phyloP scores from a whole-genome alignment of 1,140 invertebrate genomes.

The honey bee (Apis mellifera) region DNA sequence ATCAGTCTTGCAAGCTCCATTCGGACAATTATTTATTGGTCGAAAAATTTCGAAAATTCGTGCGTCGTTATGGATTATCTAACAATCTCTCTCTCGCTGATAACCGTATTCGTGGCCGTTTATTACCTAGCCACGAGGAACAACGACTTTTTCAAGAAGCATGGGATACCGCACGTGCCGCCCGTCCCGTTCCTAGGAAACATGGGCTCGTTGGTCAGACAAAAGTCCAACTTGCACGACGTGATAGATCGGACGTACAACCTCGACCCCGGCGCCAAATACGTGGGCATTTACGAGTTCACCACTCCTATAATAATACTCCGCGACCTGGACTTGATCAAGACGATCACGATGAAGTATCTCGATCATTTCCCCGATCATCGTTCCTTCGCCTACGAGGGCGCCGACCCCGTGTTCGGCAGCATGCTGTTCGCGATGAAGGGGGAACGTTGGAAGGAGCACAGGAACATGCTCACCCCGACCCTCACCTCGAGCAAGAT shows the following conservation, averaged over 20 bases:
- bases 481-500: conserved; percentile 74
- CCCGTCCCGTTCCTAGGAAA: conserved; percentile 62
- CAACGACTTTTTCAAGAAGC: conserved; percentile 11
- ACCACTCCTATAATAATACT: conserved; percentile 70
- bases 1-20: no score
- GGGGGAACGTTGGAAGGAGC: conserved; percentile 70
- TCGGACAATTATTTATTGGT: no score
- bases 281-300: conserved; percentile 66
- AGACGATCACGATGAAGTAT: conserved; percentile 68
- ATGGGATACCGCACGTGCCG: conserved; percentile 14
- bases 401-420: conserved; percentile 66
- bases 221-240: background rate
- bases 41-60: no score
- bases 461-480: conserved; percentile 68
- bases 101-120: no score
- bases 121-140: no score
- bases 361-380: conserved; percentile 75
- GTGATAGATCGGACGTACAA: conserved; percentile 9
- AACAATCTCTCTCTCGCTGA: no score
- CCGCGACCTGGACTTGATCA: conserved; percentile 74
- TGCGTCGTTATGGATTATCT: no score
- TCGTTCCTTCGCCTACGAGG: conserved; percentile 63
- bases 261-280: conserved; percentile 50
- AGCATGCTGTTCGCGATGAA: conserved; percentile 69
- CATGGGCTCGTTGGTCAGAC: background rate